phyloP scores from a whole-genome alignment of 1,140 invertebrate genomes.

The Whitmania pigra region DNA sequence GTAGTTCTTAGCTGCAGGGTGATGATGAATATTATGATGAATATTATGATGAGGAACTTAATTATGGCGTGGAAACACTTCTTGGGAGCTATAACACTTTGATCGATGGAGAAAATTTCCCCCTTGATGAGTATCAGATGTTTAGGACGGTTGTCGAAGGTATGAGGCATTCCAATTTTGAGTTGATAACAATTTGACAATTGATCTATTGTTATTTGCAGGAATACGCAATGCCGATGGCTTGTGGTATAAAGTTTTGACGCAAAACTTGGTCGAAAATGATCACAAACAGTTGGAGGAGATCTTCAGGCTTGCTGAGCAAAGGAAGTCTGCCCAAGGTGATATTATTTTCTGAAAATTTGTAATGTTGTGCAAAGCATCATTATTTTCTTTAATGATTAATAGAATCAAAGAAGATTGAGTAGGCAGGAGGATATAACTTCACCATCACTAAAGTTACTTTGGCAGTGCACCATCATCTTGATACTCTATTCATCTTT shows the following conservation, averaged over 20 bases:
- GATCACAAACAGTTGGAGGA: slow-evolving; percentile 75
- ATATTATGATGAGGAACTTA: slow-evolving; percentile 35
- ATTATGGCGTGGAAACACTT: slow-evolving; percentile 50
- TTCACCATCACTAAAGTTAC: slow-evolving; percentile 70
- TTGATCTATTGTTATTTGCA: slow-evolving; percentile 28
- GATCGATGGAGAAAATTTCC: slow-evolving; percentile 71
- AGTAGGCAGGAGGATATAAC: slow-evolving; percentile 78
- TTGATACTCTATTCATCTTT: too few relatives aligned
- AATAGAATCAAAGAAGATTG: slow-evolving; percentile 70
- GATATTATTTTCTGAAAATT: slow-evolving; percentile 16
- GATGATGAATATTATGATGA: slow-evolving; percentile 35
- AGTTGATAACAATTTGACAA: not conserved
- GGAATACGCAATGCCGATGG: slow-evolving; percentile 61
- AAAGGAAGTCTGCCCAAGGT: slow-evolving; percentile 77
- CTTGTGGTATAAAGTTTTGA: slow-evolving; percentile 68
- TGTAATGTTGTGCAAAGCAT: not conserved
- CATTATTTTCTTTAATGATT: not conserved
- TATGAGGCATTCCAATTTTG: slow-evolving; percentile 31
- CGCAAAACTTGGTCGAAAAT: slow-evolving; percentile 60
- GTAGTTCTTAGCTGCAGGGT: slow-evolving; percentile 25
- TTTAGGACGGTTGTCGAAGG: slow-evolving; percentile 79
- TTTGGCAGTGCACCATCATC: slow-evolving; percentile 51
- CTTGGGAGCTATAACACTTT: slow-evolving; percentile 76
- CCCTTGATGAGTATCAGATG: slow-evolving; percentile 77
- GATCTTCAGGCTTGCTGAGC: slow-evolving; percentile 75